Evolutionary conservation across 2,113 vertebrate genomes (phyloP).

Genomic region (Neofelis nebulosa): DNA sequence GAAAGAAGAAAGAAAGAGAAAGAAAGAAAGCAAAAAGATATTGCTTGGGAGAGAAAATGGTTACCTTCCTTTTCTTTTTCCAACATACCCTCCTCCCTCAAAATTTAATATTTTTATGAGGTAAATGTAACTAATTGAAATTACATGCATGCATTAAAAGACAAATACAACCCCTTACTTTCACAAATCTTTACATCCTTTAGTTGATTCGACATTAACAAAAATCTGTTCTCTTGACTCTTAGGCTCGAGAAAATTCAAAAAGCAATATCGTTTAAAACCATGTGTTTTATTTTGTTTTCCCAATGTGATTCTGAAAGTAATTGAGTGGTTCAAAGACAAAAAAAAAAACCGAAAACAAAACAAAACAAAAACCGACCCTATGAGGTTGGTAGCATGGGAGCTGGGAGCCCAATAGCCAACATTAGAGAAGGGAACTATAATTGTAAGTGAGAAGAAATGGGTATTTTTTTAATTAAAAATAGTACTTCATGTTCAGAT

Average conservation of each 20-base stretch:
- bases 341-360: neutral
- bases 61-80: neutral
- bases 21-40: neutral
- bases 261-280: neutral
- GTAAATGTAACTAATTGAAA: neutral
- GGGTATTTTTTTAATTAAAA: neutral
- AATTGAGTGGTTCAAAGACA: neutral
- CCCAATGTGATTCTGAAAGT: neutral
- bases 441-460: neutral
- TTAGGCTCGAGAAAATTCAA: slow-evolving; percentile 28
- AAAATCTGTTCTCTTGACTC: neutral
- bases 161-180: neutral
- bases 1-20: too few species aligned
- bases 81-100: neutral
- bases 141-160: neutral
- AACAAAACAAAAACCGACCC: neutral
- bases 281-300: neutral
- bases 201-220: neutral
- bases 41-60: neutral
- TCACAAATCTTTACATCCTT: neutral
- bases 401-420: neutral
- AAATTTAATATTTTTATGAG: neutral
- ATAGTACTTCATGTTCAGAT: neutral
- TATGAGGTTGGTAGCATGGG: neutral
- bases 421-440: neutral